These are phyloP conservation scores for Hemaris fuciformis DNA, from an alignment of 2,888 invertebrate species.

Conservation along the genomic window DNA sequence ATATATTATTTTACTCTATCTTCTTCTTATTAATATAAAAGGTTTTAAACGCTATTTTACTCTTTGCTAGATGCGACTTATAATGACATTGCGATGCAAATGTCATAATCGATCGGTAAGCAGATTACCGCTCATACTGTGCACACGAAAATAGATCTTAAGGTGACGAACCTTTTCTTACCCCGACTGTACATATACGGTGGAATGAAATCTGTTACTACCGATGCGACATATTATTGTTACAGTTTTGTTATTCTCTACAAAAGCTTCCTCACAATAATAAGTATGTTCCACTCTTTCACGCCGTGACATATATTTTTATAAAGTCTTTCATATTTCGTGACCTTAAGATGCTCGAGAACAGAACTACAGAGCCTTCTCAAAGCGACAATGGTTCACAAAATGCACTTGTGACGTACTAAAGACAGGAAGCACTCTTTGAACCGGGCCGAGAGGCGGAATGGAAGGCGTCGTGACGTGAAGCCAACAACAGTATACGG, in stretches of 20 bases:
- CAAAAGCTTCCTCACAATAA: not conserved
- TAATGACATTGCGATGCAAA: too few relatives aligned
- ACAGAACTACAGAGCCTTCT: not conserved
- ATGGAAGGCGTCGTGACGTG: conserved; percentile 24
- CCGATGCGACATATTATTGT: not conserved
- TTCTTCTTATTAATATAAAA: too few relatives aligned
- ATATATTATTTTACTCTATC: too few relatives aligned
- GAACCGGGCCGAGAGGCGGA: conserved; percentile 18
- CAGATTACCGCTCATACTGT: too few relatives aligned
- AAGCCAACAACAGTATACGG: conserved; percentile 16
- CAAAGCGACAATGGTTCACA: conserved; percentile 18
- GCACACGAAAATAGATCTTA: too few relatives aligned
- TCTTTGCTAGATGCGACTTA: too few relatives aligned
- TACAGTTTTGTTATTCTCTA: not conserved
- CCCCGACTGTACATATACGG: not conserved
- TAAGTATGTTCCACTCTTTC: not conserved
- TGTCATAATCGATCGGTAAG: too few relatives aligned
- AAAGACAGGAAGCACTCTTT: conserved; percentile 28
- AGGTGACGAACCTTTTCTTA: too few relatives aligned
- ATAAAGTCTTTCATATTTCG: not conserved
- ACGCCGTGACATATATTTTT: not conserved
- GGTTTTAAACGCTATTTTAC: too few relatives aligned
- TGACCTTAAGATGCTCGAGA: not conserved
- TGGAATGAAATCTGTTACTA: not conserved
- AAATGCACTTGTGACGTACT: conserved; percentile 34